These are phyloP conservation scores for Coelinius sp. DNA, from an alignment of 2,888 invertebrate genomes.

Conservation along the genomic window DNA sequence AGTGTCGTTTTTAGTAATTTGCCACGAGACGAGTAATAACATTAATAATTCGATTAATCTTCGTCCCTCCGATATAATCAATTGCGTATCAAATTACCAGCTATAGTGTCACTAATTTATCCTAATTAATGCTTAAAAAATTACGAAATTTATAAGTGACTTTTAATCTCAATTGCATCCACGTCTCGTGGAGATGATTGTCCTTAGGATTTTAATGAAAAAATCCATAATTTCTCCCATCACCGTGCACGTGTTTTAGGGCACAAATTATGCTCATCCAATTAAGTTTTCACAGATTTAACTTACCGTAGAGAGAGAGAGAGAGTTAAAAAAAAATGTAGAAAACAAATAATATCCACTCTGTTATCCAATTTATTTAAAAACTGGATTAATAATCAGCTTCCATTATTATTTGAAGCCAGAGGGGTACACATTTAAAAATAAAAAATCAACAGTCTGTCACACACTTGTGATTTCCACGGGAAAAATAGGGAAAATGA, in stretches of 20 bases:
- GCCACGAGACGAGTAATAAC: neutral
- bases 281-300: constrained; percentile 68
- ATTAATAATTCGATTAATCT: neutral
- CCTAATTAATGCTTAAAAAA: neutral
- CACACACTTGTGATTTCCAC: constrained; percentile 30
- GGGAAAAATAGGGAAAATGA: constrained; percentile 13
- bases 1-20: constrained; percentile 12
- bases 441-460: no score
- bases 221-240: constrained; percentile 14
- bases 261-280: constrained; percentile 61
- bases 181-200: constrained; percentile 19
- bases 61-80: constrained; percentile 18
- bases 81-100: constrained; percentile 13
- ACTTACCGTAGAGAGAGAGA: constrained; percentile 43
- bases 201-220: constrained; percentile 27
- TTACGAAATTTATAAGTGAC: neutral
- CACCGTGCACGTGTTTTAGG: constrained; percentile 20
- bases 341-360: constrained; percentile 26
- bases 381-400: constrained; percentile 31
- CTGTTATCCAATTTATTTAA: neutral
- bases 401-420: constrained; percentile 29
- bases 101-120: neutral
- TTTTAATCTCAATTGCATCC: constrained; percentile 4
- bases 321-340: constrained; percentile 28
- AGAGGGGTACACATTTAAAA: no score